These are phyloP conservation scores for Percina caprodes DNA, from an alignment of 2,113 vertebrate genomes.

Conservation along the genomic window DNA sequence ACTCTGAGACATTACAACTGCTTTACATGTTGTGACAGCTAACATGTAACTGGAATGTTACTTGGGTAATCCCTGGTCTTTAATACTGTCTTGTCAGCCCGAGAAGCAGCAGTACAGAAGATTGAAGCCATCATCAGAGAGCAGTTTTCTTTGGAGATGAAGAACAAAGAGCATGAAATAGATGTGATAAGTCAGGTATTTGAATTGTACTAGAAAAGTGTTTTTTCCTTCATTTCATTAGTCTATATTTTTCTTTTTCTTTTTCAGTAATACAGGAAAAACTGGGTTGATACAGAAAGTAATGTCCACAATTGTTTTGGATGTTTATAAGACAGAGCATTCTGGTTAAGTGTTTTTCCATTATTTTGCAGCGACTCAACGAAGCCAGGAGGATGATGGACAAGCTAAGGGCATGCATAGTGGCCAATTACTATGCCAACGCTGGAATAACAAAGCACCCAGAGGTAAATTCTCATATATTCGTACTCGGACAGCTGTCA, in stretches of 20 bases:
- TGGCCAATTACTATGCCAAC: constrained; percentile 97
- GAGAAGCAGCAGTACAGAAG: constrained; percentile 95
- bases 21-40: constrained; percentile 25
- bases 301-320: not conserved
- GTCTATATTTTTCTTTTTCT: not conserved
- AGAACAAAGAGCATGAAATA: constrained; percentile 98
- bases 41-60: not conserved
- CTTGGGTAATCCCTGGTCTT: not conserved
- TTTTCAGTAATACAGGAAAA: not conserved
- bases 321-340: not conserved
- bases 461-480: constrained; percentile 84
- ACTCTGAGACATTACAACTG: constrained; percentile 8
- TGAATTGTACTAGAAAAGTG: not conserved
- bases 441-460: constrained; percentile 91
- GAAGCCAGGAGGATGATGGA: constrained; percentile 99
- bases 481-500: not conserved
- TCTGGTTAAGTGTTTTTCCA: not conserved
- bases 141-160: constrained; percentile 97
- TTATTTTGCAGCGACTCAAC: constrained; percentile 89
- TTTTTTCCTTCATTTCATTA: not conserved
- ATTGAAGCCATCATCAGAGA: constrained; percentile 97
- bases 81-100: constrained; percentile 81
- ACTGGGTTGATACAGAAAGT: not conserved
- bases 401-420: constrained; percentile 97
- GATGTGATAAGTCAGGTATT: constrained; percentile 98